A percentile compares a stretch with the other conserved stretches of the same genome.
Conservation (phyloP, 2,888 invertebrate species). For the Agonum fuliginosum region DNA sequence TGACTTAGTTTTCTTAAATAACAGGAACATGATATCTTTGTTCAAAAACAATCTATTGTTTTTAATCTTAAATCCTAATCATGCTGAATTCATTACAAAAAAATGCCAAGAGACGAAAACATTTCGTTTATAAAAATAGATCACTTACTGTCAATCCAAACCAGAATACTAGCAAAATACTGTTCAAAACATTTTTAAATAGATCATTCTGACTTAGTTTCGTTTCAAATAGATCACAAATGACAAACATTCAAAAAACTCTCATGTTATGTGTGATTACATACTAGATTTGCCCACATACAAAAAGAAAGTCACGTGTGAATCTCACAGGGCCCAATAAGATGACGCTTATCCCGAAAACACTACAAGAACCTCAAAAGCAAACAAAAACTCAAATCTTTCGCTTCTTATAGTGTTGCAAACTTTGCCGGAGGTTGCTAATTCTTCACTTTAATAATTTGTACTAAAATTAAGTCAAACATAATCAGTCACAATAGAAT, state of each 20-base stretch:
- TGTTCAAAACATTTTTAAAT: constrained; percentile 62
- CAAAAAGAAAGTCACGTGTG: not conserved
- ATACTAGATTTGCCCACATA: constrained; percentile 44
- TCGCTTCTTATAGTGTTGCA: constrained; percentile 19
- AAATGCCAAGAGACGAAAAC: constrained; percentile 60
- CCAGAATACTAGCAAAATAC: constrained; percentile 61
- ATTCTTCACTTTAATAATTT: not conserved
- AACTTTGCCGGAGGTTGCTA: not conserved
- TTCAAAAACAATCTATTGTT: constrained; percentile 69
- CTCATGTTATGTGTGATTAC: constrained; percentile 45
- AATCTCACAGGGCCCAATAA: constrained; percentile 7
- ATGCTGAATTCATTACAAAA: constrained; percentile 65
- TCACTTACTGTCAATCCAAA: constrained; percentile 60
- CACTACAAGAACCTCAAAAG: constrained; percentile 24
- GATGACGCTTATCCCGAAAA: constrained; percentile 10
- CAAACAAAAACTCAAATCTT: constrained; percentile 1
- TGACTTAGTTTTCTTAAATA: constrained; percentile 71
- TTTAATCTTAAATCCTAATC: constrained; percentile 67
- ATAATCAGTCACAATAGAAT: constrained; percentile 10
- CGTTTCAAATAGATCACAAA: constrained; percentile 65
- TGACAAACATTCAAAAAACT: constrained; percentile 55
- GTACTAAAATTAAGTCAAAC: constrained; percentile 14
- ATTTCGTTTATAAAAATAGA: constrained; percentile 61
- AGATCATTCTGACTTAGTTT: constrained; percentile 66
- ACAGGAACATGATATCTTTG: constrained; percentile 73